Conservation (phyloP, 2,113 vertebrate species). For the Muntiacus reevesi region DNA sequence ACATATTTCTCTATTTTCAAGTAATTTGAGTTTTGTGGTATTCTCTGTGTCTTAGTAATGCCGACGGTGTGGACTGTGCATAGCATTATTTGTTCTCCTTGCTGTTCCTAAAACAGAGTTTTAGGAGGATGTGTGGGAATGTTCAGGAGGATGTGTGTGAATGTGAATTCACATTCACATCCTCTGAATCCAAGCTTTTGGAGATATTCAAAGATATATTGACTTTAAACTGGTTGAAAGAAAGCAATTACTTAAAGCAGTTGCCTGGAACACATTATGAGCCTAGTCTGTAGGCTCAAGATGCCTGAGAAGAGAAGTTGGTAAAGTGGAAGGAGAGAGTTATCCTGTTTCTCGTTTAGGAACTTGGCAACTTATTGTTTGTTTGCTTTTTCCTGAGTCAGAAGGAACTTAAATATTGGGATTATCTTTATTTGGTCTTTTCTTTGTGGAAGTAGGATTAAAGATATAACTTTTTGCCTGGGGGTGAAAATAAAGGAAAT, state of each 20-base stretch:
- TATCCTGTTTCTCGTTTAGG: not conserved
- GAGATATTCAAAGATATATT: not conserved
- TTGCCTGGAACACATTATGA: not conserved
- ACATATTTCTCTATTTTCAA: not conserved
- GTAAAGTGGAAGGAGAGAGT: not conserved
- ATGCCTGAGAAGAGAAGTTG: not conserved
- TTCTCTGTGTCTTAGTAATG: not conserved
- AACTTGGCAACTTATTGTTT: not conserved
- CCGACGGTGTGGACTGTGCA: not conserved
- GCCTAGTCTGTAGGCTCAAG: not conserved
- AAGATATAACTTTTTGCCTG: not conserved
- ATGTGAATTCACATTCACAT: not conserved
- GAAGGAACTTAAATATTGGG: not conserved
- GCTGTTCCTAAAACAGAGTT: too few relatives aligned
- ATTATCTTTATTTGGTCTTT: not conserved
- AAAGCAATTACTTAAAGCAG: not conserved
- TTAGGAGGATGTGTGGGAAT: not conserved
- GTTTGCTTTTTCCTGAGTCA: not conserved
- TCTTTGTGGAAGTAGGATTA: not conserved
- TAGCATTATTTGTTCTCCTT: not conserved
- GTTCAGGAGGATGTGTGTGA: not conserved
- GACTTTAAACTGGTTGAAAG: not conserved
- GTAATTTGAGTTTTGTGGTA: not conserved
- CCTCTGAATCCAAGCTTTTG: not conserved
- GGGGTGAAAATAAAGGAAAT: not conserved